Conservation (phyloP, 2,113 vertebrate species). For the Leptocoma aspasia region DNA sequence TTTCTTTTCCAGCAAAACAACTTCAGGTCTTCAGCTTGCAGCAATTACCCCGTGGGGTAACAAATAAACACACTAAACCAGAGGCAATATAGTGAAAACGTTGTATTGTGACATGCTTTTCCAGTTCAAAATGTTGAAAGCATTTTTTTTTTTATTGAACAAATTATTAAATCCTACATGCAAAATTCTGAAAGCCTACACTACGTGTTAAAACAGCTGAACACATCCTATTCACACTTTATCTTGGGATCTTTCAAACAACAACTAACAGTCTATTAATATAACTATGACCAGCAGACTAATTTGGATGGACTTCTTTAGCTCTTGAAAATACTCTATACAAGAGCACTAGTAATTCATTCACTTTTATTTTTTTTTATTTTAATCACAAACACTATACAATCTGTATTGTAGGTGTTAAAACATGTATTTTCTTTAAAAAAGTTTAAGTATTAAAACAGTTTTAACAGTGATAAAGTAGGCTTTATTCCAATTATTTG, state of each 20-base stretch:
- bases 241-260: slow-evolving; percentile 76
- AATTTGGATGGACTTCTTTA: slow-evolving; percentile 64
- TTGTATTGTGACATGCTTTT: slow-evolving; percentile 80
- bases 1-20: slow-evolving; percentile 14
- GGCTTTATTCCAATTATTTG: slow-evolving; percentile 71
- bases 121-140: slow-evolving; percentile 77
- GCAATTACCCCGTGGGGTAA: slow-evolving; percentile 3
- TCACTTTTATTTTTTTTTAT: slow-evolving; percentile 60
- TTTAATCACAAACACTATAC: slow-evolving; percentile 79
- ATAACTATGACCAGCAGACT: slow-evolving; percentile 77
- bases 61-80: slow-evolving; percentile 74
- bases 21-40: not conserved
- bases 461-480: slow-evolving; percentile 69
- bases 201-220: slow-evolving; percentile 81
- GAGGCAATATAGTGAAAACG: slow-evolving; percentile 71
- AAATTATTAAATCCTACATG: slow-evolving; percentile 85
- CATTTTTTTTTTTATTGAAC: slow-evolving; percentile 77
- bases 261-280: slow-evolving; percentile 77
- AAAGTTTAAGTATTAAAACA: slow-evolving; percentile 78
- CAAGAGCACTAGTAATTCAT: slow-evolving; percentile 72
- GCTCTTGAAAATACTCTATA: slow-evolving; percentile 73
- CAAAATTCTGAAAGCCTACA: slow-evolving; percentile 79
- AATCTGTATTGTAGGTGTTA: slow-evolving; percentile 66
- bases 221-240: slow-evolving; percentile 85
- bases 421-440: slow-evolving; percentile 75